phyloP scores from a whole-genome alignment of 2,888 invertebrate genomes.

The Alcis repandata region DNA sequence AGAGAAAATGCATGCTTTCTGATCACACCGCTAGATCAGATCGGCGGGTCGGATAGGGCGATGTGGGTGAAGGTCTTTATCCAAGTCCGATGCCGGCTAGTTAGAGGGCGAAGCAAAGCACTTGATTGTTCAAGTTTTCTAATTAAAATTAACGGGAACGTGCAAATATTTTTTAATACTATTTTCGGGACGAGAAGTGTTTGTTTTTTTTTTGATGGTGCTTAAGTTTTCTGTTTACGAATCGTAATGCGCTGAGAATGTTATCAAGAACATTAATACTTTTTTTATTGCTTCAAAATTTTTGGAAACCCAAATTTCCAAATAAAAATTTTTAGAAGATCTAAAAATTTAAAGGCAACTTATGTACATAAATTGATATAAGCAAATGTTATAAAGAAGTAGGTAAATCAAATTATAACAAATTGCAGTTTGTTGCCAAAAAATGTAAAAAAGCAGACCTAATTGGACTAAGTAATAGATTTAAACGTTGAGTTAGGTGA shows the following conservation, averaged over 20 bases:
- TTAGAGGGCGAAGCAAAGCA: conserved; percentile 55
- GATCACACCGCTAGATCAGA: too few species aligned
- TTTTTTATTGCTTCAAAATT: too few species aligned
- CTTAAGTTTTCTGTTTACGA: not conserved
- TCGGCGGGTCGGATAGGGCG: not conserved
- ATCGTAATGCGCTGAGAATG: not conserved
- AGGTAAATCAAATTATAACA: too few species aligned
- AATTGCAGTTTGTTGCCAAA: too few species aligned
- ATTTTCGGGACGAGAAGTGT: conserved; percentile 9
- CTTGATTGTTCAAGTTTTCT: conserved; percentile 71
- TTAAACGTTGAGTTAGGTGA: not conserved
- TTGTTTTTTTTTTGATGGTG: conserved; percentile 16
- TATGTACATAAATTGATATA: too few species aligned
- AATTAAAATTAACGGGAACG: conserved; percentile 64
- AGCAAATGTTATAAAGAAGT: too few species aligned
- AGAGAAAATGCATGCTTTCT: too few species aligned
- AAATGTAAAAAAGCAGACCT: too few species aligned
- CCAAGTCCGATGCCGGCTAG: conserved; percentile 58
- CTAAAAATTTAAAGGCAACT: too few species aligned
- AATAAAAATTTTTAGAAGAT: not conserved
- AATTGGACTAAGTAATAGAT: too few species aligned
- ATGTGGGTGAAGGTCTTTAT: conserved; percentile 37
- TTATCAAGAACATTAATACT: too few species aligned
- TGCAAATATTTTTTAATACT: conserved; percentile 43
- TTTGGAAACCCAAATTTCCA: too few species aligned